Evolutionary conservation across 2,797 vertebrate species (phyloP).

Genomic region (Coilia nasus): DNA sequence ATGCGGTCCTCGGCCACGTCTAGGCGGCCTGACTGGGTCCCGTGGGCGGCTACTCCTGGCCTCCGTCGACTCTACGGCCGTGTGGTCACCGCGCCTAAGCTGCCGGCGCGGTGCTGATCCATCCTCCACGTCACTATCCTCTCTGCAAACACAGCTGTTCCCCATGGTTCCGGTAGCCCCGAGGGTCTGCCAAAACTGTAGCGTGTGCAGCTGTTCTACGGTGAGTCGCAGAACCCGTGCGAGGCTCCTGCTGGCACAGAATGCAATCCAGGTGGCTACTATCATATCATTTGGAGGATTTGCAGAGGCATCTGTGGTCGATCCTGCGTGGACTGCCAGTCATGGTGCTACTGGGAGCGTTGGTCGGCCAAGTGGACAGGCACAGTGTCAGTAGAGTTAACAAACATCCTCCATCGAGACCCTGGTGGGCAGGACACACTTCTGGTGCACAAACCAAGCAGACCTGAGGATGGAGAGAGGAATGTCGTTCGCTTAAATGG

Average conservation of each 20-base stretch:
- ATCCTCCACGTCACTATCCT: slow-evolving; percentile 94
- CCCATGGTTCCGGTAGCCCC: slow-evolving; percentile 83
- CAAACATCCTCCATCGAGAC: slow-evolving; percentile 58
- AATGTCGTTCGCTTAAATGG: neutral
- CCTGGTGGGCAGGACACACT: neutral
- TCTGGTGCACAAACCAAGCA: neutral
- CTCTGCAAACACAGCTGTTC: slow-evolving; percentile 96
- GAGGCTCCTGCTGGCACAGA: slow-evolving; percentile 96
- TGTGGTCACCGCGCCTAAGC: slow-evolving; percentile 78
- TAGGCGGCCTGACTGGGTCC: slow-evolving; percentile 93
- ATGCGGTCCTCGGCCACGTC: slow-evolving; percentile 92
- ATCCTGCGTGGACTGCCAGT: slow-evolving; percentile 64
- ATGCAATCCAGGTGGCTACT: slow-evolving; percentile 93
- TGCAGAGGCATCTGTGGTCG: slow-evolving; percentile 71
- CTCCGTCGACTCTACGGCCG: slow-evolving; percentile 72
- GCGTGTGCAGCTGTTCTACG: slow-evolving; percentile 75
- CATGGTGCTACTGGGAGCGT: slow-evolving; percentile 64
- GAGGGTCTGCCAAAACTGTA: slow-evolving; percentile 76
- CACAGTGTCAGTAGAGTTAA: slow-evolving; percentile 52
- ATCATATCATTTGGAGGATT: slow-evolving; percentile 98
- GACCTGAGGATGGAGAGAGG: neutral
- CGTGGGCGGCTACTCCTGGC: slow-evolving; percentile 85
- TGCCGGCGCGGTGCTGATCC: slow-evolving; percentile 75
- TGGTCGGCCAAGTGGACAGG: slow-evolving; percentile 56
- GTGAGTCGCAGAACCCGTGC: slow-evolving; percentile 87